Evolutionary conservation across 2,797 vertebrate species (phyloP).

Genomic region (Xerus rutilus): DNA sequence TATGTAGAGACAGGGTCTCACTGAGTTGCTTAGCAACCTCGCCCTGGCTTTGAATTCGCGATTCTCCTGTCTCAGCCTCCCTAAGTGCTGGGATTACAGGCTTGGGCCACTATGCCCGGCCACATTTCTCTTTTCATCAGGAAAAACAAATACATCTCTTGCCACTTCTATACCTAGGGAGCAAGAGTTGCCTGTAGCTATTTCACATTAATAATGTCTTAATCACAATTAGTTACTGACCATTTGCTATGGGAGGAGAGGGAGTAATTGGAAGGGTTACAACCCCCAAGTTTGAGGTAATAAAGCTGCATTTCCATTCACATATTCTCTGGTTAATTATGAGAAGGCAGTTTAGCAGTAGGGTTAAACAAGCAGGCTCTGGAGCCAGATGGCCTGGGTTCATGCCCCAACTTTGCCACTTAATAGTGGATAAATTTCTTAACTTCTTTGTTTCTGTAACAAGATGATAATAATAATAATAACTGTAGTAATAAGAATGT

Average conservation of each 20-base stretch:
- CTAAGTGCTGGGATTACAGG: too few relatives aligned
- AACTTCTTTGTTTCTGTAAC: neutral
- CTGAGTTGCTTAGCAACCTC: too few relatives aligned
- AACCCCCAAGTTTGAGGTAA: neutral
- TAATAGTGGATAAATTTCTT: neutral
- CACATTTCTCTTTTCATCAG: neutral
- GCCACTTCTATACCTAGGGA: slow-evolving; percentile 26
- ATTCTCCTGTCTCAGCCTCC: too few relatives aligned
- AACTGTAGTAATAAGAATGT: neutral
- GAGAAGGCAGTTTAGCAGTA: neutral
- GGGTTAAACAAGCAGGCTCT: neutral
- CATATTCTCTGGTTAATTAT: neutral
- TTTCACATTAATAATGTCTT: slow-evolving; percentile 14
- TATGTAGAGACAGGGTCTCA: too few relatives aligned
- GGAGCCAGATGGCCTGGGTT: neutral
- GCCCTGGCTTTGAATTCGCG: too few relatives aligned
- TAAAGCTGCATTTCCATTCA: neutral
- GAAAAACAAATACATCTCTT: slow-evolving; percentile 30
- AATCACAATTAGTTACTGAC: slow-evolving; percentile 24
- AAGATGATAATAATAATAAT: neutral
- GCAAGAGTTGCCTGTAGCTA: neutral
- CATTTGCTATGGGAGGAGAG: slow-evolving; percentile 33
- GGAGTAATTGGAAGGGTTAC: neutral
- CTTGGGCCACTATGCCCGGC: too few relatives aligned
- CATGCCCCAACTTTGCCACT: neutral